These are phyloP conservation scores for Enteromius unitaeniatus DNA, from an alignment of 2,797 vertebrate species.

Conservation along the genomic window DNA sequence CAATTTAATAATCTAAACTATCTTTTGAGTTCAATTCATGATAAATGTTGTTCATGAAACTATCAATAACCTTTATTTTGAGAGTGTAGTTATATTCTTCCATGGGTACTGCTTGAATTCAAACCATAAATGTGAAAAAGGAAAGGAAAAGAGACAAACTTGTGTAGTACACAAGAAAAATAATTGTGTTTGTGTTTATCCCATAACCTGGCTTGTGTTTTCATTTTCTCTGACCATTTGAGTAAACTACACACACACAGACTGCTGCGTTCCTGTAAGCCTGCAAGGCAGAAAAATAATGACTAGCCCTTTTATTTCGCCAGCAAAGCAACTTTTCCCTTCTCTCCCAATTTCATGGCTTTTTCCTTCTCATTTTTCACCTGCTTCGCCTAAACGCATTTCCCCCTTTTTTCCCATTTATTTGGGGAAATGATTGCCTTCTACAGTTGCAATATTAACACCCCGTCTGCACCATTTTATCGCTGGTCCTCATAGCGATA, in stretches of 20 bases:
- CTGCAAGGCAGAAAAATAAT: conserved; percentile 69
- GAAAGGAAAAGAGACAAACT: not conserved
- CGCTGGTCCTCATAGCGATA: not conserved
- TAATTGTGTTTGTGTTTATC: conserved; percentile 65
- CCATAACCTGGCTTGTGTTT: conserved; percentile 36
- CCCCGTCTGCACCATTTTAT: not conserved
- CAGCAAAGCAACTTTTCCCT: conserved; percentile 76
- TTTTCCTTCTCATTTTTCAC: conserved; percentile 84
- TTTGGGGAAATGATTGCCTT: conserved; percentile 41
- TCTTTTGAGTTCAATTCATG: not conserved
- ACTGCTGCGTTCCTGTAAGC: conserved; percentile 50
- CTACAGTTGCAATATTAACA: conserved; percentile 18
- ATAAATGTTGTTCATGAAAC: not conserved
- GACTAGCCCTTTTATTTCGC: conserved; percentile 67
- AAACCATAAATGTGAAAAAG: not conserved
- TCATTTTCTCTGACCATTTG: conserved; percentile 22
- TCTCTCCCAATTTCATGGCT: conserved; percentile 72
- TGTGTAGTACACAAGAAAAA: conserved; percentile 21
- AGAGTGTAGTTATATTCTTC: not conserved
- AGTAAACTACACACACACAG: conserved; percentile 43
- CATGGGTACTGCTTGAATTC: not conserved
- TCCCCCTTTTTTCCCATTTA: conserved; percentile 4
- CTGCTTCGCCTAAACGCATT: conserved; percentile 59
- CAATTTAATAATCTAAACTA: too few species aligned
- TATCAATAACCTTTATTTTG: not conserved